Base-by-base conservation (phyloP, 2,797 vertebrate species). In the Okamejei kenojei region DNA sequence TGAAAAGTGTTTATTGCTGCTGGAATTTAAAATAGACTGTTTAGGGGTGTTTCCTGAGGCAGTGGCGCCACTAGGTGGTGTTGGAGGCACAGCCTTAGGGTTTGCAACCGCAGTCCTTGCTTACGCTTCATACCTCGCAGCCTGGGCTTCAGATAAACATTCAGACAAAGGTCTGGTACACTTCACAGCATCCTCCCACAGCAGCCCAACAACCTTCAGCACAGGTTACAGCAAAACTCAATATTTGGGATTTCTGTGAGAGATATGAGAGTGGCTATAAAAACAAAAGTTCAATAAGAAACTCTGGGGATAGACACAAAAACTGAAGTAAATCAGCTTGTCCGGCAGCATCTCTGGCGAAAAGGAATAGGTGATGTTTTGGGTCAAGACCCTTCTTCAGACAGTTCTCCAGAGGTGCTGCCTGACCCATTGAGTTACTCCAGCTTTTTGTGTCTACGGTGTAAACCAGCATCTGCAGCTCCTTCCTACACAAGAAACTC, bases 81-180 rank as follows among this genome's bases (percentile, higher is more conserved):
- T 23, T 29, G 71, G 90, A 92, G 90, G 54, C 58, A 92, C 90
- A 92, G 90, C 90, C 90, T 92, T 17, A 92, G 90, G 90, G 71
- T 76, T 88, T 88, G 65, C 32, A 68, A 65, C 84, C 15, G 21
- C n/a, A 65, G 61, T 61, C 84, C 61, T 0, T 6, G 3, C 61
- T 0, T 32, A 63, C 15, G 7, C 61, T 65, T 68, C 61, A 35
- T 17, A 21, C 84, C 63, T 35, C 32, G 9, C 84, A 35, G 21
- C 17, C 61, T 35, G n/a, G 7, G n/a, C 7, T 8, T 68, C 68
- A n/a, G 84, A 21, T 63, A 35, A 9, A 68, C 32, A n/a, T 9
- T 32, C 17, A 15, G 0, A 0, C 4, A 15, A 17, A 35, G 61
- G 65, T 65, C 11, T 35, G n/a, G 65, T 21, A 32, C 21, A 32